Conservation (phyloP, 2,888 invertebrate species). For the Molanna angustata region DNA sequence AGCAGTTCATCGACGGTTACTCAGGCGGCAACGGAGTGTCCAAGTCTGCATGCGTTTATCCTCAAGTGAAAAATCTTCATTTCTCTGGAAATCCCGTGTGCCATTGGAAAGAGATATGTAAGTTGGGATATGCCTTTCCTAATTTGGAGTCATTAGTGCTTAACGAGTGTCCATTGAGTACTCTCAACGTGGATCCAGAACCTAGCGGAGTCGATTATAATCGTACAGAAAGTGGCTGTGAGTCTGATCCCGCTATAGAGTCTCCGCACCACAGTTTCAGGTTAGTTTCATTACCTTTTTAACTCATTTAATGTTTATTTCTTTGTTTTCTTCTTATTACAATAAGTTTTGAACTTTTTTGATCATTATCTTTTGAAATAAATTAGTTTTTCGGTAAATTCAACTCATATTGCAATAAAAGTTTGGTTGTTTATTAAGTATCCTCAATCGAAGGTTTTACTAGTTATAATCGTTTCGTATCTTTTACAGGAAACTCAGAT, state of each 20-base stretch:
- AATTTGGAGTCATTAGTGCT: conserved; percentile 80
- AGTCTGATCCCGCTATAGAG: conserved; percentile 45
- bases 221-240: conserved; percentile 60
- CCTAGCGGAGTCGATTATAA: conserved; percentile 39
- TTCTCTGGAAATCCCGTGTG: conserved; percentile 86
- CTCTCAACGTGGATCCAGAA: conserved; percentile 35
- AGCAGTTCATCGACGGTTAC: conserved; percentile 35
- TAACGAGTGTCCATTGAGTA: conserved; percentile 79
- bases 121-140: conserved; percentile 83
- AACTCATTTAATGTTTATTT: conserved; percentile 2
- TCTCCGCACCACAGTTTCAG: conserved; percentile 62
- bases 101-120: conserved; percentile 79
- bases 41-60: conserved; percentile 50
- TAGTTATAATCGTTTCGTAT: conserved; percentile 12
- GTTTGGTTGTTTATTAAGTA: neutral
- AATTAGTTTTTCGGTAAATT: conserved; percentile 3
- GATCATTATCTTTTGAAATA: no score
- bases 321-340: no score
- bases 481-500: conserved; percentile 64
- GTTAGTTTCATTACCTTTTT: conserved; percentile 41
- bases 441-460: neutral
- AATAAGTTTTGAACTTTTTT: no score
- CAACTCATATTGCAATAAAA: neutral
- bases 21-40: conserved; percentile 31
- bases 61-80: conserved; percentile 73